These are phyloP conservation scores for Hyles euphorbiae DNA, from an alignment of 1,140 invertebrate species.

Conservation along the genomic window DNA sequence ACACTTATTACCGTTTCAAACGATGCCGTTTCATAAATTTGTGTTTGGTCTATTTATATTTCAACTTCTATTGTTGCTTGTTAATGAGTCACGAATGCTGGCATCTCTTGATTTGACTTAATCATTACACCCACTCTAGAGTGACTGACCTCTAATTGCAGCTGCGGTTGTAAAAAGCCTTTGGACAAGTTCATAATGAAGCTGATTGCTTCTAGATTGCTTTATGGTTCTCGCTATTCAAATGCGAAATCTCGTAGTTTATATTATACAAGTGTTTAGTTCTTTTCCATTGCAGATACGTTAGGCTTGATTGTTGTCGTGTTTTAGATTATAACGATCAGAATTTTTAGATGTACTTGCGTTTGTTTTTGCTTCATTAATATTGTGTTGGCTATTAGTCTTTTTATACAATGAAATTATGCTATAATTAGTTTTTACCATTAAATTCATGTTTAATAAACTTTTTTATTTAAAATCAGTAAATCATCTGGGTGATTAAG, in stretches of 20 bases:
- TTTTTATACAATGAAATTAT: too few relatives aligned
- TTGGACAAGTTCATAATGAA: constrained; percentile 9
- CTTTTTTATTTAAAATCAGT: neutral
- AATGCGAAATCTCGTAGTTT: neutral
- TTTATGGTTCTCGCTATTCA: constrained; percentile 3
- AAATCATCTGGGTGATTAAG: neutral
- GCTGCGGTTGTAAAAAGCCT: constrained; percentile 6
- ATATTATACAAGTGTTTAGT: neutral
- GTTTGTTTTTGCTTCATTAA: too few relatives aligned
- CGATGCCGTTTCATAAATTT: constrained; percentile 6
- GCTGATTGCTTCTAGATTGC: constrained; percentile 9
- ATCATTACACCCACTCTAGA: constrained; percentile 18
- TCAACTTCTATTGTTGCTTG: constrained; percentile 9
- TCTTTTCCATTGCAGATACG: neutral
- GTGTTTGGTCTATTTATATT: constrained; percentile 9
- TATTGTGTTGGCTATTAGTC: too few relatives aligned
- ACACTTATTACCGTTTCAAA: constrained; percentile 1
- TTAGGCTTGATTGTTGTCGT: too few relatives aligned
- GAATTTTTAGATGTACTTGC: too few relatives aligned
- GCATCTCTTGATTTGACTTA: constrained; percentile 18
- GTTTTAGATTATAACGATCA: too few relatives aligned
- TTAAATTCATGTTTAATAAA: neutral
- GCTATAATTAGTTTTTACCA: too few relatives aligned
- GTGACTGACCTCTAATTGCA: constrained; percentile 21
- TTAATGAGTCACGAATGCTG: constrained; percentile 11